Percentiles rank a stretch among this genome's conserved stretches.
Conservation (phyloP, 2,113 vertebrate species). For the Pholis gunnellus region DNA sequence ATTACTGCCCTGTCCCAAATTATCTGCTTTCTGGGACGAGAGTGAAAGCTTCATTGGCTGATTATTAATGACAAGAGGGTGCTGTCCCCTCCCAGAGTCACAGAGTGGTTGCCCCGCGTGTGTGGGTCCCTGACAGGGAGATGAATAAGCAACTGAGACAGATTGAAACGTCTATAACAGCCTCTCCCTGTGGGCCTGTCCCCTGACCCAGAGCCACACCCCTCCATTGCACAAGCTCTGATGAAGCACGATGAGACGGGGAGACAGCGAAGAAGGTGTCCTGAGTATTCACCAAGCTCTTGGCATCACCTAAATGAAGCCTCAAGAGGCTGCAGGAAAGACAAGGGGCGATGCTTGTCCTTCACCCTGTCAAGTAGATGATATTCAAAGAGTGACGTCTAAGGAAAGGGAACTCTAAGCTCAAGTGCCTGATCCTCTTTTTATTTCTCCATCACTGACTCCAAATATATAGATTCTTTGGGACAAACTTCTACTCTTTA, state of each 20-base stretch:
- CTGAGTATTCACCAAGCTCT: conserved; percentile 33
- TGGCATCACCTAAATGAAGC: conserved; percentile 48
- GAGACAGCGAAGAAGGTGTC: conserved; percentile 20
- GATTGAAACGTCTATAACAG: conserved; percentile 67
- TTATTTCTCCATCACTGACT: neutral
- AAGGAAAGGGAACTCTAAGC: neutral
- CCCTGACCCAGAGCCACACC: conserved; percentile 50
- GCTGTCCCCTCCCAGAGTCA: conserved; percentile 55
- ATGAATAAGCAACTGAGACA: conserved; percentile 59
- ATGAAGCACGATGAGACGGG: conserved; percentile 50
- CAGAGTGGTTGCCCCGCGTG: conserved; percentile 55
- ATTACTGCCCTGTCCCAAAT: conserved; percentile 41
- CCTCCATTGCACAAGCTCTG: conserved; percentile 26
- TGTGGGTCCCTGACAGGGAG: conserved; percentile 59
- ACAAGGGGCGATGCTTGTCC: neutral
- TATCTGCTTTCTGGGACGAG: conserved; percentile 43
- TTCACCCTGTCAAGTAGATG: conserved; percentile 18
- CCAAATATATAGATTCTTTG: neutral
- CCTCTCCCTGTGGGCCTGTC: conserved; percentile 48
- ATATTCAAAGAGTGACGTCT: conserved; percentile 9
- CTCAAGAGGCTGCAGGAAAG: conserved; percentile 23
- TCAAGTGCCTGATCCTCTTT: neutral
- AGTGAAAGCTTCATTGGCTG: conserved; percentile 66
- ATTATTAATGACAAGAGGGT: conserved; percentile 69
- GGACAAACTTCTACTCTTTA: neutral